A percentile compares a stretch with the other conserved stretches of the same genome.
Conservation (phyloP, 2,888 invertebrate genomes). For the Cheilosia variabilis region DNA sequence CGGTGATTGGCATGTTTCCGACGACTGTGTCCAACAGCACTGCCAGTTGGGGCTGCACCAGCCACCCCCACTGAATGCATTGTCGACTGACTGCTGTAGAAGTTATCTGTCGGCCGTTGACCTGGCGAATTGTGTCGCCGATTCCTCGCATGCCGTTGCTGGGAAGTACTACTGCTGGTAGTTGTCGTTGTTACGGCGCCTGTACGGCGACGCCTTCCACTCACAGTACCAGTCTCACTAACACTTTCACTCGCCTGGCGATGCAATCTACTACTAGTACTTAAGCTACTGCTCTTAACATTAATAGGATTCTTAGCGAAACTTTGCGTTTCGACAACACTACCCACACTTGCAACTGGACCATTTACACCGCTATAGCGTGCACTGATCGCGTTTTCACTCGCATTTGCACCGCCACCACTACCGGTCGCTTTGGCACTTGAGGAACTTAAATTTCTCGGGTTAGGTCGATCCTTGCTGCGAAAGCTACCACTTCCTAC, state of each 20-base stretch:
- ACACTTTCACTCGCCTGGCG: constrained; percentile 63
- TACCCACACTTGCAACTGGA: constrained; percentile 51
- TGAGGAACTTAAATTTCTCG: constrained; percentile 76
- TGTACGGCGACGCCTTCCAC: constrained; percentile 52
- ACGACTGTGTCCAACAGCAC: constrained; percentile 50
- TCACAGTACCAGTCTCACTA: constrained; percentile 53
- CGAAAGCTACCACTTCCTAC: constrained; percentile 40
- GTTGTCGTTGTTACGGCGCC: constrained; percentile 40
- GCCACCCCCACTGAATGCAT: constrained; percentile 72
- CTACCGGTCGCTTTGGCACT: constrained; percentile 66
- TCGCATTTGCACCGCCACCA: constrained; percentile 27
- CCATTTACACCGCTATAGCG: constrained; percentile 66
- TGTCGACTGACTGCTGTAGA: constrained; percentile 76
- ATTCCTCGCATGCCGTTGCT: constrained; percentile 48
- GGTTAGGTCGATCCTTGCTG: constrained; percentile 72
- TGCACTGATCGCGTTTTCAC: constrained; percentile 23
- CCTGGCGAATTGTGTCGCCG: constrained; percentile 63
- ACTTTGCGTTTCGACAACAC: constrained; percentile 53
- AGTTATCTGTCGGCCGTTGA: constrained; percentile 75
- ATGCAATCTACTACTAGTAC: constrained; percentile 70
- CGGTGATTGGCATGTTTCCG: constrained; percentile 74
- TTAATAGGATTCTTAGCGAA: constrained; percentile 70
- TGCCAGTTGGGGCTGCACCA: constrained; percentile 42
- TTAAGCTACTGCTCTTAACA: constrained; percentile 74
- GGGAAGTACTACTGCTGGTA: constrained; percentile 27